These are phyloP conservation scores for Scrobipalpa costella DNA, from an alignment of 2,888 invertebrate genomes.

Conservation along the genomic window DNA sequence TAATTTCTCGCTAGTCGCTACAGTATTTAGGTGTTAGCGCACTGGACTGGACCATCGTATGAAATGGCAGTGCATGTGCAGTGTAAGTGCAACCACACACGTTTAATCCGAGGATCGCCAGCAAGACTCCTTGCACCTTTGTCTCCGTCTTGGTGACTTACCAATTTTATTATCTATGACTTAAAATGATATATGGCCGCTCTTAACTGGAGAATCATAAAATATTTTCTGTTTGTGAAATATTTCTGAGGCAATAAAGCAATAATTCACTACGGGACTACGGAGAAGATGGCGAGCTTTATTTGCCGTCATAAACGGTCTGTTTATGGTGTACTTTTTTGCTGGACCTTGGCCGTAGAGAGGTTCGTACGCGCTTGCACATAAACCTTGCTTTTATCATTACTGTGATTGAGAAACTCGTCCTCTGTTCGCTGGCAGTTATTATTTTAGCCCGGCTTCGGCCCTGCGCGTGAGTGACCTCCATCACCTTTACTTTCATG, in stretches of 20 bases:
- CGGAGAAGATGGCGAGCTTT: constrained; percentile 78
- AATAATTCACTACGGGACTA: constrained; percentile 80
- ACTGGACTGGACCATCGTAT: neutral
- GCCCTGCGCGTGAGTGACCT: constrained; percentile 19
- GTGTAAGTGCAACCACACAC: constrained; percentile 3
- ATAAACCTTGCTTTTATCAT: constrained; percentile 68
- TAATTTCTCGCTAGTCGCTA: too few relatives aligned
- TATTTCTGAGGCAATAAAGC: constrained; percentile 82
- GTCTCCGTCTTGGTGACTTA: constrained; percentile 74
- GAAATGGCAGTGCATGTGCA: neutral
- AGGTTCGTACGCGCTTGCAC: constrained; percentile 58
- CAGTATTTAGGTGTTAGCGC: neutral
- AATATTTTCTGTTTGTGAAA: constrained; percentile 82
- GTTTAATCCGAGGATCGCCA: constrained; percentile 16
- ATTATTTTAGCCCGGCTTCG: constrained; percentile 16
- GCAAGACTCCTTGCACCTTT: constrained; percentile 55
- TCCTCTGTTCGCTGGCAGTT: constrained; percentile 37
- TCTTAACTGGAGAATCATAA: constrained; percentile 81
- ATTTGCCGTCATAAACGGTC: constrained; percentile 79
- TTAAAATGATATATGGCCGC: constrained; percentile 79
- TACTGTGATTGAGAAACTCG: constrained; percentile 57
- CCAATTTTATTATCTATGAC: constrained; percentile 80
- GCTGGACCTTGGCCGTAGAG: constrained; percentile 45
- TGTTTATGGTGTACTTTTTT: constrained; percentile 79
- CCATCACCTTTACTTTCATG: constrained; percentile 12